Evolutionary conservation across 2,113 vertebrate genomes (phyloP).

Genomic region (human): GRCh38 chr13:26565001-26565500

Average conservation of each 20-base stretch:
- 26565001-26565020: not conserved
- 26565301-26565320: not conserved
- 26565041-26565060: no score
- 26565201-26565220: not conserved
- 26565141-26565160: no score
- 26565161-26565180: no score
- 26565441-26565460: not conserved
- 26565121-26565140: no score
- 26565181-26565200: no score
- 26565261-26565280: not conserved
- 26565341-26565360: not conserved
- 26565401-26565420: not conserved
- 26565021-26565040: not conserved
- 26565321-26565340: not conserved
- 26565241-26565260: not conserved
- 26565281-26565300: not conserved
- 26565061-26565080: no score
- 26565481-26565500: constrained; percentile 13
- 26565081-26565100: no score
- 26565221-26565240: not conserved
- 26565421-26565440: not conserved
- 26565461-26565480: not conserved
- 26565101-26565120: no score
- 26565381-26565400: not conserved
- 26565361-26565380: not conserved